These are phyloP conservation scores for Hermodice carunculata DNA, from an alignment of 2,888 invertebrate species.

Conservation along the genomic window DNA sequence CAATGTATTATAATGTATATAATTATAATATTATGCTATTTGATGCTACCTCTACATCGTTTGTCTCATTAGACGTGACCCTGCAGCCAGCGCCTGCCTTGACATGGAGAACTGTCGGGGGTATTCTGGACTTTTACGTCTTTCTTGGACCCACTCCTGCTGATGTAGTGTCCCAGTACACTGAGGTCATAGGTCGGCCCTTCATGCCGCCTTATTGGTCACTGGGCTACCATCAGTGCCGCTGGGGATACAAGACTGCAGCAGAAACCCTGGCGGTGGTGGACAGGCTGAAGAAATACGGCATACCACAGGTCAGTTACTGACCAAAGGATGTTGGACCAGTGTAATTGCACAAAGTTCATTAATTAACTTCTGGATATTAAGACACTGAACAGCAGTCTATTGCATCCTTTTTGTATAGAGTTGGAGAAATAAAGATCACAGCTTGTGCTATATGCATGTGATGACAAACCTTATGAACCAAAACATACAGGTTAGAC, in stretches of 20 bases:
- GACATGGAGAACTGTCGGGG: conserved; percentile 86
- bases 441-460: too few relatives aligned
- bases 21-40: too few relatives aligned
- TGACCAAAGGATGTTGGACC: too few relatives aligned
- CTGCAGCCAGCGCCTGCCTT: conserved; percentile 86
- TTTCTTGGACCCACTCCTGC: conserved; percentile 82
- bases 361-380: too few relatives aligned
- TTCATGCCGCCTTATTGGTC: conserved; percentile 62
- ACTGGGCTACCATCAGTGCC: conserved; percentile 63
- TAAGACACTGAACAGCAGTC: too few relatives aligned
- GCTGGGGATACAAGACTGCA: conserved; percentile 57
- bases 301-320: conserved; percentile 69
- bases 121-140: conserved; percentile 83
- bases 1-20: too few relatives aligned
- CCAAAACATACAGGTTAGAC: too few relatives aligned
- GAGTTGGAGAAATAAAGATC: too few relatives aligned
- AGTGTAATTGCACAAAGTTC: too few relatives aligned
- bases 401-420: too few relatives aligned
- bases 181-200: conserved; percentile 77
- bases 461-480: too few relatives aligned
- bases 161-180: conserved; percentile 68
- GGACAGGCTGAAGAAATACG: conserved; percentile 57
- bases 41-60: too few relatives aligned
- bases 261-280: conserved; percentile 51
- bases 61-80: conserved; percentile 77